Percentiles rank a stretch among this genome's conserved stretches.
phyloP scores from a whole-genome alignment of 2,797 vertebrate genomes.

The Mycteria americana region DNA sequence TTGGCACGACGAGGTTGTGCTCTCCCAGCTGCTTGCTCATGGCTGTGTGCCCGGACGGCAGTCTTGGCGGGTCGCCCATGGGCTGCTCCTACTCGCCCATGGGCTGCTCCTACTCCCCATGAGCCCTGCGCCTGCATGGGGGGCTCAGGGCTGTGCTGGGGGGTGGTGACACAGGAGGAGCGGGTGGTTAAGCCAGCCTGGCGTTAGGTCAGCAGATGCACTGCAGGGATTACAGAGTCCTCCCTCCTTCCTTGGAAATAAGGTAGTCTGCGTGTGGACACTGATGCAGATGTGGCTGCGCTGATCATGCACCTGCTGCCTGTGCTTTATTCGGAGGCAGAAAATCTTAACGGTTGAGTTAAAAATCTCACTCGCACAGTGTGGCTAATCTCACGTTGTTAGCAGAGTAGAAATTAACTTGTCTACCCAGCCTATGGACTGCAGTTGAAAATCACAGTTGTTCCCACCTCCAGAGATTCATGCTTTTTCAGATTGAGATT shows the following conservation, averaged over 20 bases:
- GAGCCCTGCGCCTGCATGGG: neutral
- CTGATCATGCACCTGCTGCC: neutral
- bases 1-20: neutral
- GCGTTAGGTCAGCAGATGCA: neutral
- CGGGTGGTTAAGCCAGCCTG: neutral
- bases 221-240: neutral
- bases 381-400: neutral
- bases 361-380: neutral
- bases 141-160: neutral
- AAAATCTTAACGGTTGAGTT: neutral
- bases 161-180: neutral
- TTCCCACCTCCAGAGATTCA: neutral
- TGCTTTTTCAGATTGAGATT: neutral
- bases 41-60: accelerated
- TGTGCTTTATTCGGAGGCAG: neutral
- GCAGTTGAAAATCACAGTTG: neutral
- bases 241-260: neutral
- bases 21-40: neutral
- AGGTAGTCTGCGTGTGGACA: neutral
- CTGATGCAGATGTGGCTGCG: neutral
- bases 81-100: neutral
- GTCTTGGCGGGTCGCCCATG: neutral
- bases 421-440: accelerated
- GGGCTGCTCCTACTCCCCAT: too few species aligned
- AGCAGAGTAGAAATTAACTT: neutral